Conservation (phyloP, 1,140 invertebrate species). For the Tetranychus urticae region DNA sequence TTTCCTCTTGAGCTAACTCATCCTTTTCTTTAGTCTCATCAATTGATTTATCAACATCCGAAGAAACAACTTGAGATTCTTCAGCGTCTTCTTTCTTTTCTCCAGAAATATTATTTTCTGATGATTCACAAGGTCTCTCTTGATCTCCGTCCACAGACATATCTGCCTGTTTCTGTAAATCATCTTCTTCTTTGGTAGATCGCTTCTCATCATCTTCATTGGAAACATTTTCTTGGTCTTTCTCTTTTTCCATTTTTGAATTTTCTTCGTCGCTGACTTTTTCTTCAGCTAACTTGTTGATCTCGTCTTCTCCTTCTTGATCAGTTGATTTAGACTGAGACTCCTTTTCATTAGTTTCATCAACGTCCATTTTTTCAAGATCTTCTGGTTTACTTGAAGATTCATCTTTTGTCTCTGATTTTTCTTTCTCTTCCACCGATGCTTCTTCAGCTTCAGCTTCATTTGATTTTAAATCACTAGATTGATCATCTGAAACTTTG, state of each 20-base stretch:
- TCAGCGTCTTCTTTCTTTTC: conserved; percentile 1
- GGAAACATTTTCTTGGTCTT: too few species aligned
- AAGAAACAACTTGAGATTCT: background rate
- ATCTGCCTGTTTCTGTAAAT: background rate
- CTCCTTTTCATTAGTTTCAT: conserved; percentile 10
- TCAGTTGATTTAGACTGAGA: background rate
- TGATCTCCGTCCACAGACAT: background rate
- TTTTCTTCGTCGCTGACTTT: too few species aligned
- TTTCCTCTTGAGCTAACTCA: background rate
- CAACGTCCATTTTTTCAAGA: background rate
- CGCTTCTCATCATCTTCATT: background rate
- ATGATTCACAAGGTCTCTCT: background rate
- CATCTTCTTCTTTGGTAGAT: background rate
- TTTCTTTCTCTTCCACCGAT: background rate
- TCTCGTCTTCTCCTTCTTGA: background rate
- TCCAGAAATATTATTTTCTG: background rate
- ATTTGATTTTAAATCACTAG: conserved; percentile 14
- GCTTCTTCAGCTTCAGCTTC: conserved; percentile 9
- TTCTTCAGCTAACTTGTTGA: too few species aligned
- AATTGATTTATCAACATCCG: background rate
- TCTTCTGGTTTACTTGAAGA: too few species aligned
- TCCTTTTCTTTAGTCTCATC: background rate
- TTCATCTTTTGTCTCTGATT: background rate
- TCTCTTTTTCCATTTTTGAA: too few species aligned
- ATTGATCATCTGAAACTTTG: conserved; percentile 10